Evolutionary conservation across 2,888 invertebrate genomes (phyloP), one percentile per base, ranked within the genome.

Genomic region (Calameuta filiformis): DNA sequence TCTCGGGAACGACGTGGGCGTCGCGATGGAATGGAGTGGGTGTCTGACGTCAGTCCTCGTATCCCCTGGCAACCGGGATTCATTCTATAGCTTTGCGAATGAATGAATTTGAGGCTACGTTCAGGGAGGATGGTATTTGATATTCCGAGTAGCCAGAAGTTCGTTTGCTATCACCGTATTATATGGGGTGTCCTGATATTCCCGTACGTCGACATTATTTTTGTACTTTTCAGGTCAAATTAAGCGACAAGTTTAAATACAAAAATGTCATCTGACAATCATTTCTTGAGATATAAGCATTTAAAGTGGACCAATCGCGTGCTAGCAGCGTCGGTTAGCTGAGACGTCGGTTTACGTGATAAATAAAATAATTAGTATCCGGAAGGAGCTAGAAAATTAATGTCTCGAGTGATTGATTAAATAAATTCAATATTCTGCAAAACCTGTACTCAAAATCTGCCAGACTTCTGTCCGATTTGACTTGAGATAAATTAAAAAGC

Each of bases 61-160:
- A 69, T 74, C 77, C 77, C 75, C 15, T 69, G 77, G 77, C 77
- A 77, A 77, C 77, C 77, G 75, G 77, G 33, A 75, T 77, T 77
- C 77, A 77, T 77, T 77, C 77, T 77, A 31, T 69, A 9, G 75
- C 75, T 40, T 75, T 23, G 40, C 35, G 75, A 34, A 77, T 77
- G 75, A 77, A 77, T 77, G 77, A 75, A 77, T 37, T 75, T 69
- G 69, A 71, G 71, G 40, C 40, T 56, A 56, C 40, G 40, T 56
- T 56, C 23, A 6, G 40, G 15, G 23, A 6, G 40, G 9, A 56
- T 23, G 40, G 23, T 56, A 6, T 56, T 56, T 56, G 40, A 56
- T 56, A 56, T 56, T 56, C 23, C 6, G 6, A 56, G 23, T 56
- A 23, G 40, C 23, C 40, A 23, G 23, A 56, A 56, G 23, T 23